These are phyloP conservation scores for Lysandra coridon DNA, from an alignment of 2,888 invertebrate genomes.

Conservation along the genomic window DNA sequence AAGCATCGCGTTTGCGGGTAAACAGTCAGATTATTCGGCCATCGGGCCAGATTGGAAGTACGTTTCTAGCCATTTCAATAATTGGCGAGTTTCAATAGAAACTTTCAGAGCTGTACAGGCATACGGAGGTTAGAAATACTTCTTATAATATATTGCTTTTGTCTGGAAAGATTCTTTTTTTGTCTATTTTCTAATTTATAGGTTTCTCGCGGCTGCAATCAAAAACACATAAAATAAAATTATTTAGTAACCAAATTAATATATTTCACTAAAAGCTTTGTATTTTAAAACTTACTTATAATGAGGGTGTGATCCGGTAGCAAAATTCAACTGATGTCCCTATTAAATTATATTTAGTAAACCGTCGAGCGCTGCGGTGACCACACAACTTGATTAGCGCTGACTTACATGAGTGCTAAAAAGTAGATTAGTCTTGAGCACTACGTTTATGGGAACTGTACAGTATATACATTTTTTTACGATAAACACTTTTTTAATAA, in stretches of 20 bases:
- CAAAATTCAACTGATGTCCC: not conserved
- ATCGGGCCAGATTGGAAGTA: slow-evolving; percentile 6
- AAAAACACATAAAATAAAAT: too few species aligned
- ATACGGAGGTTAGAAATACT: not conserved
- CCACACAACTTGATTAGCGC: not conserved
- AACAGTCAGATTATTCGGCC: slow-evolving; percentile 23
- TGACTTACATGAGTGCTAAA: not conserved
- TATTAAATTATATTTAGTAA: not conserved
- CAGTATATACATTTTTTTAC: too few species aligned
- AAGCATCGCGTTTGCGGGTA: not conserved
- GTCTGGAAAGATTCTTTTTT: too few species aligned
- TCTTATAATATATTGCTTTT: not conserved
- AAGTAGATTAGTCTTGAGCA: not conserved
- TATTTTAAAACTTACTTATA: not conserved
- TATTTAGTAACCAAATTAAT: too few species aligned
- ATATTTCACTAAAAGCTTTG: too few species aligned
- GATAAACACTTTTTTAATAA: too few species aligned
- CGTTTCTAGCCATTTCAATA: not conserved
- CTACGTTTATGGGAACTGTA: not conserved
- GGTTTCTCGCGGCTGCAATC: too few species aligned
- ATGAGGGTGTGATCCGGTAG: slow-evolving; percentile 3
- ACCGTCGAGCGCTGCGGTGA: not conserved
- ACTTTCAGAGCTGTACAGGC: not conserved
- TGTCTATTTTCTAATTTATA: too few species aligned
- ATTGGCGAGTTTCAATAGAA: not conserved